Conservation (phyloP, 2,888 invertebrate genomes). For the Ferrisia virgata region DNA sequence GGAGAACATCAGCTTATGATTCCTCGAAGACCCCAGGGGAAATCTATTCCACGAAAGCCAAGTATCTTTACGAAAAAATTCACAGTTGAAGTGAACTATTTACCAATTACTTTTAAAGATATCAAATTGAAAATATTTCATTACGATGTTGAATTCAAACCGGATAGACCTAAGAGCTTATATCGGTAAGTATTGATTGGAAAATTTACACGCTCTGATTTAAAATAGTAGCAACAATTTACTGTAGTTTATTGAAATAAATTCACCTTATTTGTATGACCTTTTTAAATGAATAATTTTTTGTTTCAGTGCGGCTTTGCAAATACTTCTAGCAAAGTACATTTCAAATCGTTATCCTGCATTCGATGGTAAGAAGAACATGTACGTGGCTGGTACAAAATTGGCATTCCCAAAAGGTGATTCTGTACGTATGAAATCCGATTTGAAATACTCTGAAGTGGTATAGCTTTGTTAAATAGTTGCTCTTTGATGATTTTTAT, state of each 20-base stretch:
- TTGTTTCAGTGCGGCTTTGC: constrained; percentile 50
- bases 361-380: constrained; percentile 71
- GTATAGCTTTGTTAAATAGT: background rate
- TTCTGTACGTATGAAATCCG: background rate
- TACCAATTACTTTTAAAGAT: constrained; percentile 57
- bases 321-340: constrained; percentile 51
- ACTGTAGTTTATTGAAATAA: no score
- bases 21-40: background rate
- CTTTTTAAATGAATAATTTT: no score
- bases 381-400: constrained; percentile 56
- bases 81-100: constrained; percentile 63
- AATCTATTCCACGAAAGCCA: background rate
- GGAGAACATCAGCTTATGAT: no score
- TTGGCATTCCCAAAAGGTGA: background rate
- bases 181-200: constrained; percentile 35
- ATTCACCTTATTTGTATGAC: no score
- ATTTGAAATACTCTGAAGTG: no score
- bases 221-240: background rate
- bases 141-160: constrained; percentile 75
- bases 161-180: constrained; percentile 60
- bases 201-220: background rate
- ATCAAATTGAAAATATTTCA: constrained; percentile 58
- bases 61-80: background rate
- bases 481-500: background rate
- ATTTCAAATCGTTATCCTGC: constrained; percentile 59